A percentile compares a stretch with the other conserved stretches of the same genome.
Evolutionary conservation across 2,113 vertebrate species (phyloP).

Genomic region (Solea senegalensis): DNA sequence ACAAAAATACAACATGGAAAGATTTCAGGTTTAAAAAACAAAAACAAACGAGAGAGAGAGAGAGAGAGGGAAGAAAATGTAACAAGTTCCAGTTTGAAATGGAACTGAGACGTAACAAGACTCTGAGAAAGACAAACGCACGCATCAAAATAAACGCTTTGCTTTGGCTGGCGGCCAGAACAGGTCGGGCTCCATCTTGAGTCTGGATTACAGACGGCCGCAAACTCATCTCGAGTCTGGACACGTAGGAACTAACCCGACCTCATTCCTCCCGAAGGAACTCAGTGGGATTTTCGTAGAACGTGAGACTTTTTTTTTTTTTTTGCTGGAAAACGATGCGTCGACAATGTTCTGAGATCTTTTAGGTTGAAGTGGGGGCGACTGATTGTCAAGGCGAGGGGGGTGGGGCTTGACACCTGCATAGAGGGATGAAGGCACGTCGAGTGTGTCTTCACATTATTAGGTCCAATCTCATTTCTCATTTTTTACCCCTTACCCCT

Average conservation of each 20-base stretch:
- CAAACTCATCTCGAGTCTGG: conserved; percentile 26
- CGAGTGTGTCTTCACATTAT: conserved; percentile 41
- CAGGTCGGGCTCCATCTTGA: conserved; percentile 43
- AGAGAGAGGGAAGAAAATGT: conserved; percentile 40
- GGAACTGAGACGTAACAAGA: conserved; percentile 6
- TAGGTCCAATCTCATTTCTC: neutral
- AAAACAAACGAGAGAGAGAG: neutral
- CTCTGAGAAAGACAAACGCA: conserved; percentile 5
- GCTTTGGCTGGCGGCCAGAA: conserved; percentile 37
- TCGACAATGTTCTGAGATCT: neutral
- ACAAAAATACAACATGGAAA: conserved; percentile 75
- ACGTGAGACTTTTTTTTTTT: conserved; percentile 14
- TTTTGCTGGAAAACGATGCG: conserved; percentile 2
- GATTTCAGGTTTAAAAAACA: conserved; percentile 35
- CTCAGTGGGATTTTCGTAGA: conserved; percentile 22
- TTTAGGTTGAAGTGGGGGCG: neutral
- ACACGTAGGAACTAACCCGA: conserved; percentile 31
- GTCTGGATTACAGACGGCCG: conserved; percentile 31
- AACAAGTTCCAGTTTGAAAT: conserved; percentile 82
- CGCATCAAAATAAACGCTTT: conserved; percentile 19
- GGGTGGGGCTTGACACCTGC: conserved; percentile 51
- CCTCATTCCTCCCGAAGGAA: conserved; percentile 45
- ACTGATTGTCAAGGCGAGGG: conserved; percentile 71
- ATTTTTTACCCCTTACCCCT: no score
- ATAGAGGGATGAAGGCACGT: conserved; percentile 75